A percentile compares a stretch with the other conserved stretches of the same genome.
Conservation (phyloP, 1,140 invertebrate genomes). For the Euwallacea similis region DNA sequence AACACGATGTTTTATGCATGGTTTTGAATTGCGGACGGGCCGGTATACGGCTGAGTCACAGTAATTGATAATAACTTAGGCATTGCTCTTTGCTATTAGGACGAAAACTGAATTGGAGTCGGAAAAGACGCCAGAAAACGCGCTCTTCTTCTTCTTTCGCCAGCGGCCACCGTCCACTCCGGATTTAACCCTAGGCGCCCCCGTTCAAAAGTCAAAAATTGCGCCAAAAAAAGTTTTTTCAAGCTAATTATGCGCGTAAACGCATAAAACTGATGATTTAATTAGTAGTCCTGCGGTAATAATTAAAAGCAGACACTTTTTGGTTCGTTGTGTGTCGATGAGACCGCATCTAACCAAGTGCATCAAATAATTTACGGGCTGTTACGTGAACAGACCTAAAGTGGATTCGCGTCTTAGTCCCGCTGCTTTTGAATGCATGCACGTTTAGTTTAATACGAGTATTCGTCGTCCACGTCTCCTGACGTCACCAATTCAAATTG, state of each 20-base stretch:
- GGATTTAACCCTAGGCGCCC: too few species aligned
- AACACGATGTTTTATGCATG: conserved; percentile 53
- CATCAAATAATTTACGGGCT: neutral
- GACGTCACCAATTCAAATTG: too few species aligned
- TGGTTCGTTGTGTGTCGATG: neutral
- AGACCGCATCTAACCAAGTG: neutral
- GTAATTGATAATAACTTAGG: conserved; percentile 57
- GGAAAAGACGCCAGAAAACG: conserved; percentile 37
- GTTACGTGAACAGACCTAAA: neutral
- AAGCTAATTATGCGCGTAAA: too few species aligned
- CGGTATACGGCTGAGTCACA: conserved; percentile 55
- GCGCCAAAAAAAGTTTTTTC: too few species aligned
- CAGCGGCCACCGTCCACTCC: too few species aligned
- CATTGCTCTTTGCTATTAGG: conserved; percentile 50
- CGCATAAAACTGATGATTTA: too few species aligned
- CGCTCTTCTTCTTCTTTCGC: conserved; percentile 26
- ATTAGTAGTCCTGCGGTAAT: neutral
- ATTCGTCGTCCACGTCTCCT: too few species aligned
- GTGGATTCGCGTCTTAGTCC: neutral
- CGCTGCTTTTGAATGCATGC: too few species aligned
- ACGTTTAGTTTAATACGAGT: too few species aligned
- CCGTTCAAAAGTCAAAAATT: too few species aligned
- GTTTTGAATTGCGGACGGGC: conserved; percentile 51
- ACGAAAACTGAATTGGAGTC: conserved; percentile 41
- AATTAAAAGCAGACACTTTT: neutral